Conservation (phyloP, 1,140 invertebrate species). For the Drosophila quadrilineata region DNA sequence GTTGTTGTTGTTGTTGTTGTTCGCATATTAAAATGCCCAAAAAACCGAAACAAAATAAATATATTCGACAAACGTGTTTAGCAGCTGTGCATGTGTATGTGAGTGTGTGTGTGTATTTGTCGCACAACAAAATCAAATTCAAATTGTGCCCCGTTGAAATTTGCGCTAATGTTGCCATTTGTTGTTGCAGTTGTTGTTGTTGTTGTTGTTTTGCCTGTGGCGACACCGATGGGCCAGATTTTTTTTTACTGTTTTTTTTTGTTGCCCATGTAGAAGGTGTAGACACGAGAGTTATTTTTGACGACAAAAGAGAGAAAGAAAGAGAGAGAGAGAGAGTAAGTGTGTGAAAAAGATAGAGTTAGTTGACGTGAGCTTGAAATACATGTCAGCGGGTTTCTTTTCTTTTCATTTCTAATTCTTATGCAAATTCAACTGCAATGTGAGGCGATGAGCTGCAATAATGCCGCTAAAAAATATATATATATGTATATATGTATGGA, state of each 20-base stretch:
- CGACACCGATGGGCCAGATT: slow-evolving; percentile 51
- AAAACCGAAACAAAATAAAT: slow-evolving; percentile 68
- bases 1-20: slow-evolving; percentile 27
- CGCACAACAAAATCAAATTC: slow-evolving; percentile 68
- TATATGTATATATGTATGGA: too few relatives aligned
- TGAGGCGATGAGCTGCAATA: slow-evolving; percentile 20
- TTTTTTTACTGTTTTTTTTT: slow-evolving; percentile 46
- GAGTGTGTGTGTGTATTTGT: slow-evolving; percentile 17
- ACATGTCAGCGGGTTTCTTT: too few relatives aligned
- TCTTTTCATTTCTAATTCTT: slow-evolving; percentile 79
- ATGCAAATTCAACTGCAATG: slow-evolving; percentile 62
- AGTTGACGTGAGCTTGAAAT: too few relatives aligned
- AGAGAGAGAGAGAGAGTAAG: too few relatives aligned
- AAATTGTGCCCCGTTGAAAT: slow-evolving; percentile 74
- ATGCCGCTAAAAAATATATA: too few relatives aligned
- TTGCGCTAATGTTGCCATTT: slow-evolving; percentile 75
- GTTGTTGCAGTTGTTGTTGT: slow-evolving; percentile 35
- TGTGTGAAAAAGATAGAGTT: too few relatives aligned
- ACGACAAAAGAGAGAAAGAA: too few relatives aligned
- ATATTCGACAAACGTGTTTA: slow-evolving; percentile 69
- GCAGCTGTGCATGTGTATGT: slow-evolving; percentile 16
- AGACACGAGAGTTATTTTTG: slow-evolving; percentile 63
- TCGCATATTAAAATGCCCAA: slow-evolving; percentile 65
- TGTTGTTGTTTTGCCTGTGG: slow-evolving; percentile 24
- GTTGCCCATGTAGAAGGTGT: slow-evolving; percentile 45